These are phyloP conservation scores for Alcedo atthis DNA, from an alignment of 2,797 vertebrate genomes.

Conservation along the genomic window DNA sequence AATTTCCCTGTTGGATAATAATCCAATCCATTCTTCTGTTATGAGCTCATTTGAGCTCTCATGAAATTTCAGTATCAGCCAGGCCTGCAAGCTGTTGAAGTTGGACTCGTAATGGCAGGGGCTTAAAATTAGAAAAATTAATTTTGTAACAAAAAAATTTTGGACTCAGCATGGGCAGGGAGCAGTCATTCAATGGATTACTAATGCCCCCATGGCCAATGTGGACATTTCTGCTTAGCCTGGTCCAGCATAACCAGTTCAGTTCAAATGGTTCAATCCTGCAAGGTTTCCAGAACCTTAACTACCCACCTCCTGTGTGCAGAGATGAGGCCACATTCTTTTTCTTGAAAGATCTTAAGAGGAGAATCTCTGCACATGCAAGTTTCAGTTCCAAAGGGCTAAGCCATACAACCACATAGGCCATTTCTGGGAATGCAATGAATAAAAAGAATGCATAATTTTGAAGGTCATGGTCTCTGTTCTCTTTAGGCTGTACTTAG, in stretches of 20 bases:
- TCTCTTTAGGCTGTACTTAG: background rate
- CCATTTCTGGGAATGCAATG: background rate
- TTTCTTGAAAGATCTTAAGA: background rate
- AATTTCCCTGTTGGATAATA: background rate
- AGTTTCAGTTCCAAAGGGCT: background rate
- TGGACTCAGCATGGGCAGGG: background rate
- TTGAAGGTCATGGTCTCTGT: background rate
- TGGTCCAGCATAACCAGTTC: background rate
- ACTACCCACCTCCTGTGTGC: background rate
- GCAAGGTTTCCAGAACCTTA: background rate
- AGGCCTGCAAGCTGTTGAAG: background rate
- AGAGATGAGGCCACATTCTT: background rate
- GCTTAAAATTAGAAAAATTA: background rate
- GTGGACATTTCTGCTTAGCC: background rate
- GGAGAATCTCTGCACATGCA: background rate
- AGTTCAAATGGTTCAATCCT: background rate
- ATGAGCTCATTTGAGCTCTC: background rate
- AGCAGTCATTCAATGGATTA: background rate
- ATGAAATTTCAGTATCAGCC: background rate
- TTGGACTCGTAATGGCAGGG: background rate
- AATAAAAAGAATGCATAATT: background rate
- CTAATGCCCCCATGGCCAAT: background rate
- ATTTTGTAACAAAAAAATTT: background rate
- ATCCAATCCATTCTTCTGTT: background rate
- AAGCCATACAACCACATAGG: background rate